These are phyloP conservation scores for Melanaphis sacchari DNA, from an alignment of 1,140 invertebrate genomes.

Conservation along the genomic window DNA sequence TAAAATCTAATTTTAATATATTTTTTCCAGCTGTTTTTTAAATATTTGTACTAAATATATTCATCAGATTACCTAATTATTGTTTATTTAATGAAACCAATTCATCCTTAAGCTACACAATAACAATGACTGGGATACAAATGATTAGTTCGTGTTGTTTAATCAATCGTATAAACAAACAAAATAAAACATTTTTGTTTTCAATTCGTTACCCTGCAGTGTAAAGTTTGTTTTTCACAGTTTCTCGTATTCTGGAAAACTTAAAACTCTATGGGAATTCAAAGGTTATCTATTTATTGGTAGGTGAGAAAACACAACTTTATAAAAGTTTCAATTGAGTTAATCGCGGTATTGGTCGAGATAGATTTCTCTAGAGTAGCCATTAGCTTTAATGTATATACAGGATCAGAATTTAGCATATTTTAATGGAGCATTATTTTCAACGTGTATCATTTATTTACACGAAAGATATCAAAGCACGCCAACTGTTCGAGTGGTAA, in stretches of 20 bases:
- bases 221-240: neutral
- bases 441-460: neutral
- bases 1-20: neutral
- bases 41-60: neutral
- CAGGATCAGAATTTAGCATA: neutral
- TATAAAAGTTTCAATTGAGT: slow-evolving; percentile 2
- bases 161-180: neutral
- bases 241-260: neutral
- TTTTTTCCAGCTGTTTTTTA: neutral
- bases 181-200: slow-evolving; percentile 10
- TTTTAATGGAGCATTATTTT: neutral
- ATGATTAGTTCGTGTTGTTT: neutral
- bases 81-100: neutral
- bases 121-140: neutral
- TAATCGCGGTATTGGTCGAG: neutral
- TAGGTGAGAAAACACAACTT: neutral
- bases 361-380: neutral
- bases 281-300: slow-evolving; percentile 11
- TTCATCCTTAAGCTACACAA: neutral
- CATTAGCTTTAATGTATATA: neutral
- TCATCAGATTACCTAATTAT: neutral
- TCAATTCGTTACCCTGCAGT: neutral
- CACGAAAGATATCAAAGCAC: neutral
- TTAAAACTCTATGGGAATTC: neutral
- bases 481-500: neutral